Conservation (phyloP, 2,888 invertebrate genomes). For the Exephanes ischioxanthus region DNA sequence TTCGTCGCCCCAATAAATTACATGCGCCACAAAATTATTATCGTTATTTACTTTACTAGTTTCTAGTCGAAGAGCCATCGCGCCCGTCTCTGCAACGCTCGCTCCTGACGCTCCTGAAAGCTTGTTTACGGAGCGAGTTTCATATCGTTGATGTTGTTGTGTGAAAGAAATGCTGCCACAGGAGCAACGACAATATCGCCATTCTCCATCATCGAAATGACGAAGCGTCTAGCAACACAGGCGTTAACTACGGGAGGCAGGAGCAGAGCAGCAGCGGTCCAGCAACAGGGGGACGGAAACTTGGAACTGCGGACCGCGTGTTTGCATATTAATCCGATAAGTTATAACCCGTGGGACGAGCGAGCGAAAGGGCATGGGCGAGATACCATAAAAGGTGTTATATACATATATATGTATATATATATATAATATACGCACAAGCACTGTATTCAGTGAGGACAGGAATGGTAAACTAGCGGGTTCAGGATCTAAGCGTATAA, state of each 20-base stretch:
- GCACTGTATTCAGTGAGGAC: background rate
- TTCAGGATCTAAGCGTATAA: constrained; percentile 32
- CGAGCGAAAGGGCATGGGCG: constrained; percentile 43
- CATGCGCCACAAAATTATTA: no score
- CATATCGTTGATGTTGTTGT: constrained; percentile 21
- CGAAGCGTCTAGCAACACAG: background rate
- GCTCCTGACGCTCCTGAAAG: no score
- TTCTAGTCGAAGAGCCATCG: no score
- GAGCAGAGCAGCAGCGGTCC: constrained; percentile 8
- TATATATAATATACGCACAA: background rate
- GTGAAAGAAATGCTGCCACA: background rate
- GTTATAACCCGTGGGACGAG: constrained; percentile 58
- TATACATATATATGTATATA: constrained; percentile 42
- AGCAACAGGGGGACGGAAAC: constrained; percentile 21
- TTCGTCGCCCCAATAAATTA: no score
- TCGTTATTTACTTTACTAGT: no score
- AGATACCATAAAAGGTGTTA: constrained; percentile 24
- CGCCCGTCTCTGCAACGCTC: no score
- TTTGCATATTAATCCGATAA: constrained; percentile 64
- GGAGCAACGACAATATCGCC: background rate
- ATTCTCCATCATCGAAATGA: constrained; percentile 25
- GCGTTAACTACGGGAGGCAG: constrained; percentile 28
- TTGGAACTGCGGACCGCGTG: constrained; percentile 51
- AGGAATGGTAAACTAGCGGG: constrained; percentile 2
- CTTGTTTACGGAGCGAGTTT: no score